A percentile compares a stretch with the other conserved stretches of the same genome.
Conservation (phyloP, 2,113 vertebrate species). For the Dascyllus trimaculatus region DNA sequence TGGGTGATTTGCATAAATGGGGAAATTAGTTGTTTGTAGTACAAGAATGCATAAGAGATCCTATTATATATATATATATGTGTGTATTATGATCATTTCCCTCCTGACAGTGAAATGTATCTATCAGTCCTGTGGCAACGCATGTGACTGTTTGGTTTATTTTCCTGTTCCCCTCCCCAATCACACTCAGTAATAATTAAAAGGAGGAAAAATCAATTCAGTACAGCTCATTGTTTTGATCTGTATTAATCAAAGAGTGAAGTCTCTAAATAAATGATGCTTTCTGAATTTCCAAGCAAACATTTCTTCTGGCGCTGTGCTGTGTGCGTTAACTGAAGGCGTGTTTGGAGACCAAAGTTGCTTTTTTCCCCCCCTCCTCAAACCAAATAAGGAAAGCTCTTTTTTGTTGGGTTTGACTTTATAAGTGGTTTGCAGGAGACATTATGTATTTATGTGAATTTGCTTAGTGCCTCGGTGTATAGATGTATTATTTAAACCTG, state of each 20-base stretch:
- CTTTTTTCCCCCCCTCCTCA: background rate
- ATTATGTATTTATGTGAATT: slow-evolving; percentile 1
- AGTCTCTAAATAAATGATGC: slow-evolving; percentile 58
- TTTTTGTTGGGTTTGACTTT: background rate
- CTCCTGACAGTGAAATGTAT: slow-evolving; percentile 49
- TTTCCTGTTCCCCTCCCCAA: slow-evolving; percentile 19
- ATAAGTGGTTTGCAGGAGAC: background rate
- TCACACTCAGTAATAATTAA: slow-evolving; percentile 57
- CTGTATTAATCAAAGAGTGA: slow-evolving; percentile 62
- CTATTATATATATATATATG: slow-evolving; percentile 33
- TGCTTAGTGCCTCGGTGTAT: background rate
- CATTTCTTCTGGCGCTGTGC: slow-evolving; percentile 20
- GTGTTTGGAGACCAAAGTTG: slow-evolving; percentile 1
- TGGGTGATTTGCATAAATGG: slow-evolving; percentile 65
- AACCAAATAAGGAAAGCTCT: background rate
- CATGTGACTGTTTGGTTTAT: slow-evolving; percentile 45
- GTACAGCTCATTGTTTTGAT: slow-evolving; percentile 64
- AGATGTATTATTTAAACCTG: background rate
- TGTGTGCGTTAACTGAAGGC: slow-evolving; percentile 42
- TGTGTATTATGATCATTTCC: slow-evolving; percentile 43
- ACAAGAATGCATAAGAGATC: slow-evolving; percentile 47
- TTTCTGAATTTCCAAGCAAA: slow-evolving; percentile 50
- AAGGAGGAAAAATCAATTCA: slow-evolving; percentile 55
- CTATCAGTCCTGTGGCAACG: slow-evolving; percentile 28
- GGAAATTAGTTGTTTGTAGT: slow-evolving; percentile 45